Conservation (phyloP, 2,797 vertebrate genomes). For the Acanthiza pusilla region DNA sequence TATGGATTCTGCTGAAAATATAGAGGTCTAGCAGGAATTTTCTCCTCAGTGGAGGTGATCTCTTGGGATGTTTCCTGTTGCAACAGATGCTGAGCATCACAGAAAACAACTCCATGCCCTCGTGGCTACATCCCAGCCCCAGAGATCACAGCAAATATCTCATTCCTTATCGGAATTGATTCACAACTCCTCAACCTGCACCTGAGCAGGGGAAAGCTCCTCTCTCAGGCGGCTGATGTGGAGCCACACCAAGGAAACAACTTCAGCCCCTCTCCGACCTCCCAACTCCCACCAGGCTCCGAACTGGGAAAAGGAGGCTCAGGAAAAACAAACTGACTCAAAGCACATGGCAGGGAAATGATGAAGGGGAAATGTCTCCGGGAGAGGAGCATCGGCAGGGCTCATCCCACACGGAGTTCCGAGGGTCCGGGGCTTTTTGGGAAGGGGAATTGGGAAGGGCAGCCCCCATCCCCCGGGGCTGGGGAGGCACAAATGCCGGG, state of each 20-base stretch:
- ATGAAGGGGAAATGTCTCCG: neutral
- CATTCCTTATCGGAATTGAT: rapidly evolving
- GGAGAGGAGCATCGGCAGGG: rapidly evolving
- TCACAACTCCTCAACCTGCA: neutral
- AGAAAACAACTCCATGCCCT: neutral
- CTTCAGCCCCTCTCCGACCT: neutral
- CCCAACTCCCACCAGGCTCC: neutral
- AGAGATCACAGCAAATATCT: neutral
- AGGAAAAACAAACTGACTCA: neutral
- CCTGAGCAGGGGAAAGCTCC: neutral
- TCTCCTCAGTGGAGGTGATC: neutral
- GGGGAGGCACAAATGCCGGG: neutral
- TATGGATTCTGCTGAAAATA: neutral
- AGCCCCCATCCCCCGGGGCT: neutral
- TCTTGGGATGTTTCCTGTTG: neutral
- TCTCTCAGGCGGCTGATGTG: neutral
- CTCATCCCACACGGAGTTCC: rapidly evolving
- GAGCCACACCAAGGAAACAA: neutral
- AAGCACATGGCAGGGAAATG: neutral
- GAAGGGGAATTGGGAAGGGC: rapidly evolving
- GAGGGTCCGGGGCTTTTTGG: rapidly evolving
- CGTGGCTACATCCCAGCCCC: rapidly evolving
- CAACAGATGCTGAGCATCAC: neutral
- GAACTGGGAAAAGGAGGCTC: neutral
- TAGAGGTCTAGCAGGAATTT: neutral